Evolutionary conservation across 2,888 invertebrate genomes (phyloP).

Genomic region (Epicampocera succincta): DNA sequence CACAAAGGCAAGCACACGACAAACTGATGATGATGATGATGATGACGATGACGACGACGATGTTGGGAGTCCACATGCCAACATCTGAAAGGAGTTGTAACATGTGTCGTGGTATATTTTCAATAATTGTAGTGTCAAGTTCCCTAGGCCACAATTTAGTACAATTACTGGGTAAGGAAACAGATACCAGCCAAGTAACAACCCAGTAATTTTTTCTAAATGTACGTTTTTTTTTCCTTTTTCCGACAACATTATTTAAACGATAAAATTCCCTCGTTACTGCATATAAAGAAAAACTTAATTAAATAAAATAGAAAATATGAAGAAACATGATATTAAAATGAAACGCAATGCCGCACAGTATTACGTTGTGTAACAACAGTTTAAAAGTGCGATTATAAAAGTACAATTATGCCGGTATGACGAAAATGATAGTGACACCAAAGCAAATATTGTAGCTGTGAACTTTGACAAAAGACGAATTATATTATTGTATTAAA

Average conservation of each 20-base stretch:
- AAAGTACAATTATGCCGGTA: too few relatives aligned
- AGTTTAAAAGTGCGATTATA: constrained; percentile 16
- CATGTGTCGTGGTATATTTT: constrained; percentile 33
- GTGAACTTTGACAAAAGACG: too few relatives aligned
- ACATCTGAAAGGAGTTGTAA: constrained; percentile 9
- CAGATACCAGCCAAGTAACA: constrained; percentile 29
- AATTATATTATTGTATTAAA: too few relatives aligned
- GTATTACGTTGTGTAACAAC: constrained; percentile 13
- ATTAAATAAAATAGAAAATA: constrained; percentile 51
- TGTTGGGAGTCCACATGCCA: background rate
- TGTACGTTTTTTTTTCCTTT: background rate
- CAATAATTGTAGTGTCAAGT: constrained; percentile 58
- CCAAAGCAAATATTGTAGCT: too few relatives aligned
- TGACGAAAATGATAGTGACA: background rate
- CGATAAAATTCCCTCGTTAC: constrained; percentile 57
- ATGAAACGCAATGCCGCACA: background rate
- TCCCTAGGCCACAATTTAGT: constrained; percentile 63
- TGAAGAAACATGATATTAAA: constrained; percentile 9
- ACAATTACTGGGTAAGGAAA: constrained; percentile 52
- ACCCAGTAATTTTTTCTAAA: constrained; percentile 11
- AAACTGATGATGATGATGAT: constrained; percentile 16
- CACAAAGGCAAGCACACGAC: background rate
- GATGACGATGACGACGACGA: background rate
- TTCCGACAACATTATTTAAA: constrained; percentile 30
- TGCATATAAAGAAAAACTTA: constrained; percentile 30